Percentiles rank a stretch among this genome's conserved stretches.
Conservation (phyloP, 2,797 vertebrate genomes). For the Lepus oiostolus region DNA sequence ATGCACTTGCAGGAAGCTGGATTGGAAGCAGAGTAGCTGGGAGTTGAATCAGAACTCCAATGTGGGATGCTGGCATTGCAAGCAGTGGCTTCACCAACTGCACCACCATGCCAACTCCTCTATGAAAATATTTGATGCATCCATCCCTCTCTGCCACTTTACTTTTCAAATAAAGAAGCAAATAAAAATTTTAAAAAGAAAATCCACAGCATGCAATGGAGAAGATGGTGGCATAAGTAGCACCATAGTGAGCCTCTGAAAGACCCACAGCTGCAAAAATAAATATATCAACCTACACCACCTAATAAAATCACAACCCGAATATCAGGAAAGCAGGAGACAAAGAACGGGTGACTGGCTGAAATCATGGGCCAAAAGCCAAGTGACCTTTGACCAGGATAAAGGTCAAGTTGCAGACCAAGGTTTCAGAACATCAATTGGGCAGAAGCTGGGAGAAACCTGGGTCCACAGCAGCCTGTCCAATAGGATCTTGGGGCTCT, state of each 20-base stretch:
- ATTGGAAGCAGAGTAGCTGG: too few species aligned
- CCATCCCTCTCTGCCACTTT: too few species aligned
- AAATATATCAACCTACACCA: background rate
- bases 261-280: background rate
- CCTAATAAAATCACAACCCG: background rate
- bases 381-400: background rate
- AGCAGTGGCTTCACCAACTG: too few species aligned
- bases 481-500: background rate
- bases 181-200: too few species aligned
- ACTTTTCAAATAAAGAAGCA: too few species aligned
- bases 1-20: too few species aligned
- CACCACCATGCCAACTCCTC: too few species aligned
- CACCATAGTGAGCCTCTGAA: background rate
- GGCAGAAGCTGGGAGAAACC: background rate
- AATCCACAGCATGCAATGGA: background rate
- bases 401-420: background rate
- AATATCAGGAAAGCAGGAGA: conserved; percentile 15
- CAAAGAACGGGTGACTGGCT: conserved; percentile 24
- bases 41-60: too few species aligned
- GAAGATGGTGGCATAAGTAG: background rate
- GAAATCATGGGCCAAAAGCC: background rate
- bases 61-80: too few species aligned
- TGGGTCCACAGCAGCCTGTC: background rate
- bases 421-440: conserved; percentile 35
- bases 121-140: too few species aligned